Conservation (phyloP, 2,113 vertebrate genomes). For the Carettochelys insculpta region DNA sequence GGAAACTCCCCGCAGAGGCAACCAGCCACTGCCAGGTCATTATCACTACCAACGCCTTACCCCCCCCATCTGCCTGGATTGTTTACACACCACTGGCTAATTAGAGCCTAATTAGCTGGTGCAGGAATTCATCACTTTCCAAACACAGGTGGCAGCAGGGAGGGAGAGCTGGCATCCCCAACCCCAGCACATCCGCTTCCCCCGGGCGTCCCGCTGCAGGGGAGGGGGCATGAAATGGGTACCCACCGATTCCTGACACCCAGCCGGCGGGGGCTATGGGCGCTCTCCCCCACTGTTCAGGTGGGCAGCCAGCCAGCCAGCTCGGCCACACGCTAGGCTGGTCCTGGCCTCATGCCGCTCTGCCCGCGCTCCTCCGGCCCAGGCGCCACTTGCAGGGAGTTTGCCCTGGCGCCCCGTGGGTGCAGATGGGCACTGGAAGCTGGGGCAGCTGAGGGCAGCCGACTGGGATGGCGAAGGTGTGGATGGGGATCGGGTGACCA, state of each 20-base stretch:
- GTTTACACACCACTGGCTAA: slow-evolving; percentile 91
- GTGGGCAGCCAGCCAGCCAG: no score
- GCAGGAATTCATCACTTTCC: slow-evolving; percentile 84
- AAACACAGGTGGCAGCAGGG: slow-evolving; percentile 71
- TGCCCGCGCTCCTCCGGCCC: no score
- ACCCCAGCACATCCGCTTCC: slow-evolving; percentile 73
- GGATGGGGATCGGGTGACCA: no score
- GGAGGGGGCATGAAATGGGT: accelerated
- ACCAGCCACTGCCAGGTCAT: slow-evolving; percentile 77
- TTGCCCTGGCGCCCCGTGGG: no score
- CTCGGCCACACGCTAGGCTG: background rate
- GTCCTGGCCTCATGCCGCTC: background rate
- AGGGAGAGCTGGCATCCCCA: slow-evolving; percentile 28
- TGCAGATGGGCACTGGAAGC: no score
- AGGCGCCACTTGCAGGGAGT: no score
- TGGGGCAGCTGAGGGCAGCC: no score
- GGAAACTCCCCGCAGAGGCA: background rate
- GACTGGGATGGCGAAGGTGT: no score
- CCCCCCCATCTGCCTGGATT: slow-evolving; percentile 89
- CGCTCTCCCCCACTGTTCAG: background rate
- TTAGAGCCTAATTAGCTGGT: slow-evolving; percentile 91
- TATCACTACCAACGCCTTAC: slow-evolving; percentile 81
- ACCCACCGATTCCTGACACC: background rate
- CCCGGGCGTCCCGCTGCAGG: background rate
- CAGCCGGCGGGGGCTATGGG: background rate